Conservation (phyloP, 2,113 vertebrate species). For the Tangachromis dhanisi region DNA sequence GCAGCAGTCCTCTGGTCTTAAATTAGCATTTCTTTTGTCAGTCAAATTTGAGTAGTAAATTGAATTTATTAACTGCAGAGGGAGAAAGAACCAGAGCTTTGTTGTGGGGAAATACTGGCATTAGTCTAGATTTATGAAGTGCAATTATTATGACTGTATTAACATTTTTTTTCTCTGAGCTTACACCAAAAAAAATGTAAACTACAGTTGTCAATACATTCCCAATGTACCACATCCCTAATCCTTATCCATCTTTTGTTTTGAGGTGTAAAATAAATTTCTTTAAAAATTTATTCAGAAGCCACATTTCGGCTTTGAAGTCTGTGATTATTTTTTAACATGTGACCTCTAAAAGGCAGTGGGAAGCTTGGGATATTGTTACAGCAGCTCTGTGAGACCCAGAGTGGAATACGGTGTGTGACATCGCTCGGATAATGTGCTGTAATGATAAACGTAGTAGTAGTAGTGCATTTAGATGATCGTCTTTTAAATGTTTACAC, state of each 20-base stretch:
- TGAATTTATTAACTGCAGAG: constrained; percentile 69
- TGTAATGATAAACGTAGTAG: not conserved
- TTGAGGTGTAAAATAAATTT: constrained; percentile 79
- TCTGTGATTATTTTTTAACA: constrained; percentile 60
- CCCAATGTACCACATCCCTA: constrained; percentile 72
- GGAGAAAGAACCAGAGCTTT: constrained; percentile 43
- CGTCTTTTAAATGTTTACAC: constrained; percentile 20
- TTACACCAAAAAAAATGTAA: constrained; percentile 77
- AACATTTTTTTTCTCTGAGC: constrained; percentile 76
- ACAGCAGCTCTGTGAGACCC: not conserved
- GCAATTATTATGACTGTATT: constrained; percentile 81
- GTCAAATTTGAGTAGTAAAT: constrained; percentile 72
- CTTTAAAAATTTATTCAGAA: constrained; percentile 73
- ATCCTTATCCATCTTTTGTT: constrained; percentile 61
- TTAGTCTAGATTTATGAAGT: constrained; percentile 78
- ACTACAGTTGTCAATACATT: constrained; percentile 78
- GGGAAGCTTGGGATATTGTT: constrained; percentile 4
- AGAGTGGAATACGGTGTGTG: not conserved
- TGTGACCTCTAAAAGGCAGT: constrained; percentile 7
- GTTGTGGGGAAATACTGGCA: constrained; percentile 69
- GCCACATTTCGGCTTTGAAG: constrained; percentile 56
- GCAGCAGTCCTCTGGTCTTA: constrained; percentile 64
- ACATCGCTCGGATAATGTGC: not conserved
- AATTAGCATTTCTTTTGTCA: constrained; percentile 76
- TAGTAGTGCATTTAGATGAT: not conserved